These are phyloP conservation scores for Sebastes schlegelii DNA, from an alignment of 2,113 vertebrate species.

Conservation along the genomic window DNA sequence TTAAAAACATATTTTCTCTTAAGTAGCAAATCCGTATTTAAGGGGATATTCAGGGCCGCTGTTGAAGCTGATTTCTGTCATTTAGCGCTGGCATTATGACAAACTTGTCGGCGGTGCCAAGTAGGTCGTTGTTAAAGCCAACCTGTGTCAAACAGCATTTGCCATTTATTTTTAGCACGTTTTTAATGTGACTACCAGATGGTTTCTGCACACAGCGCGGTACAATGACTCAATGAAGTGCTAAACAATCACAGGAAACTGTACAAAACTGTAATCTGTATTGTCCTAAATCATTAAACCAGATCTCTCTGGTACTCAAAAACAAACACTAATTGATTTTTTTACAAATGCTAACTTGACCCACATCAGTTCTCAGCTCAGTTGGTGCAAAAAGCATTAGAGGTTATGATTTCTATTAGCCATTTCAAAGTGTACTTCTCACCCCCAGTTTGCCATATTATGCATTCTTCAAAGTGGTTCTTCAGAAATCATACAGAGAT, in stretches of 20 bases:
- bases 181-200: slow-evolving; percentile 29
- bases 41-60: slow-evolving; percentile 35
- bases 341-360: slow-evolving; percentile 10
- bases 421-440: neutral
- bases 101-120: slow-evolving; percentile 56
- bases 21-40: slow-evolving; percentile 53
- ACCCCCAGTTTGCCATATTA: neutral
- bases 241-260: slow-evolving; percentile 15
- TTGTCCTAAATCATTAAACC: neutral
- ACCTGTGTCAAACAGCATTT: slow-evolving; percentile 49
- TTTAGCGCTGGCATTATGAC: slow-evolving; percentile 47
- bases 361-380: slow-evolving; percentile 18
- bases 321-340: slow-evolving; percentile 7
- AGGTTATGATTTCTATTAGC: slow-evolving; percentile 11
- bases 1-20: slow-evolving; percentile 54
- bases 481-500: slow-evolving; percentile 27
- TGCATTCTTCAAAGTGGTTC: slow-evolving; percentile 25
- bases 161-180: slow-evolving; percentile 47
- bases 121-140: slow-evolving; percentile 55
- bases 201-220: neutral
- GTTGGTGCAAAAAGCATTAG: neutral
- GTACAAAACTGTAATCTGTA: neutral
- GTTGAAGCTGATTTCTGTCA: slow-evolving; percentile 51
- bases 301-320: neutral
- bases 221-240: slow-evolving; percentile 12